Base-by-base conservation (phyloP, 2,797 vertebrate species). In the Melanotaenia nigrans region DNA sequence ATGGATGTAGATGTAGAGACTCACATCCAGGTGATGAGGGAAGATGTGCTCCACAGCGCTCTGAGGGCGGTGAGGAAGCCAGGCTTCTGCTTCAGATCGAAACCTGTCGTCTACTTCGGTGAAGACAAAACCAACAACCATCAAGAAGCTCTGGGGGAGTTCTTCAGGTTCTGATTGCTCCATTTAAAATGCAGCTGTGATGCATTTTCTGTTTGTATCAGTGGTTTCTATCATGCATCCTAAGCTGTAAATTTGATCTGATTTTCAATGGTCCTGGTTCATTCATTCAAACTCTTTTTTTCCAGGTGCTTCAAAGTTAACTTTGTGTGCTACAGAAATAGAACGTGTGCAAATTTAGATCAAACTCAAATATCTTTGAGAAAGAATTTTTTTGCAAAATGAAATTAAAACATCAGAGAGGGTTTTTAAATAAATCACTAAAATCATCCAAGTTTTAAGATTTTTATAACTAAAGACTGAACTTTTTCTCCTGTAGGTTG, bases 131-230 rank as follows among this genome's bases (percentile, higher is more conserved):
- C 80, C 0, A 61, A 75, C 0, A 51, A 80, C 56, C 70, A 57
- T 0, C 73, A 88, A 16, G 83, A 77, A n/a, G 73, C 87, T 1
- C 77, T 83, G 58, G 22, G 79, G 9, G 91, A 94, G 65, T 94
- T 94, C 79, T 94, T 94, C 83, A 94, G 93, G 93, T 94, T 58
- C 9, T 53, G 2, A 59, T 49, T 8, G 11, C 45, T 71, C 10
- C 13, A 0, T 3, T 73, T 30, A 20, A 40, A 12, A 57, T 61
- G 14, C 20, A 51, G n/a, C 32, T 55, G 11, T 45, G 36, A 28
- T 25, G 14, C 45, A 18, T 28, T 55, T 55, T 22, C 20, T 22
- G 16, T 56, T 56, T 55, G 11, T 8, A 14, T 54, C 5, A 5
- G 13, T 54, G 24, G 24, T 61, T 35, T 25, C 12, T 16, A 13